Evolutionary conservation across 2,113 vertebrate genomes (phyloP), one percentile per base, ranked within the genome.

Genomic region (Semicossyphus pulcher): DNA sequence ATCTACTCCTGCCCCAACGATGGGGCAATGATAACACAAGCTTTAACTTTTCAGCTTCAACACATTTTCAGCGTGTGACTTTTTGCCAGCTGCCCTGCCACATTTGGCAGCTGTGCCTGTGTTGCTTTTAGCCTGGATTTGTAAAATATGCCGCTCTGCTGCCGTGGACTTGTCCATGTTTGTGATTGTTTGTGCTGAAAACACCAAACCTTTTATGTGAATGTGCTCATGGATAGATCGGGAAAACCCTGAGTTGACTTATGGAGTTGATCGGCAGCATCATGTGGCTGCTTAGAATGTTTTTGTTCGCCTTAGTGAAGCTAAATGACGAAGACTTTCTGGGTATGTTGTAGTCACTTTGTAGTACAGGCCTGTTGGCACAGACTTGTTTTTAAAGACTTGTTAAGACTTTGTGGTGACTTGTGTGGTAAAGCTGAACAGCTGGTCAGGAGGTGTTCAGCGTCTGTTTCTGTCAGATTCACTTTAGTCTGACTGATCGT

Each of bases 401-500:
- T 44, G 12, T 10, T 61, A 44, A 44, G 2, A 7, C 41, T 44
- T 44, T 11, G 16, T 7, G 25, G 23, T n/a, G 37, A 23, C n/a
- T 14, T 42, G 37, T 11, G 10, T 12, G 20, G 7, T 45, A 21
- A 56, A 23, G 14, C 47, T 3, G 23, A 57, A n/a, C 71, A 62
- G 64, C 74, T 69, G 48, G 4, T 48, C 20, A 7, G 47, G 26
- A 42, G 23, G 3, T 26, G 51, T 39, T 54, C 14, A 76, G 29
- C 54, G n/a, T 69, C 64, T 69, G 44, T 51, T 29, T 41, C 39
- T 76, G 74, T 76, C 74, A 62, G 14, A 56, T 2, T 29, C 56
- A 76, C 47, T 76, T 62, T 26, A 18, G 25, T 36, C 7, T 48
- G 56, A 69, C 11, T 16, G 26, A 48, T 52, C 3, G 56, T 26